Percentiles rank a stretch among this genome's conserved stretches.
These are phyloP conservation scores for Cataglyphis cursor DNA, from an alignment of 2,888 invertebrate genomes.

Conservation along the genomic window DNA sequence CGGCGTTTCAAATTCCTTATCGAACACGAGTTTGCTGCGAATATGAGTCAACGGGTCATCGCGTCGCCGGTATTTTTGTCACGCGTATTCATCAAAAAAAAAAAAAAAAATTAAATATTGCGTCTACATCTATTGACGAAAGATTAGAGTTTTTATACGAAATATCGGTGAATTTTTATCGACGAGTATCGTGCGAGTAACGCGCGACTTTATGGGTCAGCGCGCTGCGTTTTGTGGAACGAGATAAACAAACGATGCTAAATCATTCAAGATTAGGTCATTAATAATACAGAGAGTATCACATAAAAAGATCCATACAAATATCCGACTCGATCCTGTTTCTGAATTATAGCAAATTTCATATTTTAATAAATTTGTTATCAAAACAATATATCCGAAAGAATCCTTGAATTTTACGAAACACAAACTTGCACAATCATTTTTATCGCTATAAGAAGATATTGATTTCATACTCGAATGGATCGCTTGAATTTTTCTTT, in stretches of 20 bases:
- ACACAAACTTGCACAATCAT: neutral
- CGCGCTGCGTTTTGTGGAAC: neutral
- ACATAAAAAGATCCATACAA: neutral
- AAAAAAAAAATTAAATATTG: neutral
- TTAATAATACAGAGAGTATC: neutral
- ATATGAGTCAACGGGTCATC: constrained; percentile 27
- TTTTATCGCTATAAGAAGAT: neutral
- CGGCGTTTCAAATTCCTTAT: constrained; percentile 73
- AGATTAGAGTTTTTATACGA: constrained; percentile 67
- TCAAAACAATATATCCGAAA: neutral
- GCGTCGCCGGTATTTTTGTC: neutral
- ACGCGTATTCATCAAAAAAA: neutral
- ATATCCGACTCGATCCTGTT: too few relatives aligned
- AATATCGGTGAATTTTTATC: constrained; percentile 78
- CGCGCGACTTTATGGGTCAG: constrained; percentile 69
- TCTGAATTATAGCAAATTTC: neutral
- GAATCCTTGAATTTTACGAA: too few relatives aligned
- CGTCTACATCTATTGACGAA: neutral
- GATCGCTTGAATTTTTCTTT: constrained; percentile 31
- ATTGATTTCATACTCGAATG: neutral
- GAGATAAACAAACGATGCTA: constrained; percentile 16
- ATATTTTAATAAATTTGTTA: neutral
- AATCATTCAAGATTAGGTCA: neutral
- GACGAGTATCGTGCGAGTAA: constrained; percentile 72
- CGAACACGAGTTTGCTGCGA: constrained; percentile 1